phyloP scores from a whole-genome alignment of 2,113 vertebrate genomes.

The Nibea albiflora region DNA sequence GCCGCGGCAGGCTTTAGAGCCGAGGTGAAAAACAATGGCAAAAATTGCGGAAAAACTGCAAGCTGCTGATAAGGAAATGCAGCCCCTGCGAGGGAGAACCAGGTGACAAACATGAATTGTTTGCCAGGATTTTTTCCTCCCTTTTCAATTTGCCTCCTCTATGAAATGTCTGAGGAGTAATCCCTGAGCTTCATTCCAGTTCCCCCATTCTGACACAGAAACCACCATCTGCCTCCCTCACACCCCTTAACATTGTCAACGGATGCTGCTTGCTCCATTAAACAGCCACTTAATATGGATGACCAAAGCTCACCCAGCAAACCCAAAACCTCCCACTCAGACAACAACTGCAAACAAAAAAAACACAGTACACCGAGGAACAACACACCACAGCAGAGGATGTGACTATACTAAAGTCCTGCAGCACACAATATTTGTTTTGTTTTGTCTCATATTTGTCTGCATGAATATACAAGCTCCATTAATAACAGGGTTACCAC shows the following conservation, averaged over 20 bases:
- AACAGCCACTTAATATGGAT: slow-evolving; percentile 81
- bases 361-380: slow-evolving; percentile 40
- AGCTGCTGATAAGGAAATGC: slow-evolving; percentile 81
- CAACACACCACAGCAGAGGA: slow-evolving; percentile 33
- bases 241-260: slow-evolving; percentile 67
- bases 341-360: slow-evolving; percentile 59
- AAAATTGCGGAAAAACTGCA: slow-evolving; percentile 80
- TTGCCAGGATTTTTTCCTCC: slow-evolving; percentile 75
- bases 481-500: slow-evolving; percentile 18
- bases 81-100: slow-evolving; percentile 70
- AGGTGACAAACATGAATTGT: slow-evolving; percentile 85
- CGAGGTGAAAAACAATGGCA: slow-evolving; percentile 76
- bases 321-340: slow-evolving; percentile 77
- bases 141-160: slow-evolving; percentile 81
- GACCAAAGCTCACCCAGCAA: slow-evolving; percentile 69
- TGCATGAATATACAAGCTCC: slow-evolving; percentile 27
- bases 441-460: slow-evolving; percentile 38
- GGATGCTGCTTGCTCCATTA: slow-evolving; percentile 74
- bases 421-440: slow-evolving; percentile 7
- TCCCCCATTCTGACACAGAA: slow-evolving; percentile 74
- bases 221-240: slow-evolving; percentile 69
- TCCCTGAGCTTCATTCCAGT: slow-evolving; percentile 77
- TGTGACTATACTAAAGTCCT: slow-evolving; percentile 45
- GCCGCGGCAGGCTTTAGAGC: slow-evolving; percentile 62
- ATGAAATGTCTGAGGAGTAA: slow-evolving; percentile 79